Evolutionary conservation across 2,888 invertebrate genomes (phyloP), one percentile per base, ranked within the genome.

Genomic region (Schizaphis graminum): DNA sequence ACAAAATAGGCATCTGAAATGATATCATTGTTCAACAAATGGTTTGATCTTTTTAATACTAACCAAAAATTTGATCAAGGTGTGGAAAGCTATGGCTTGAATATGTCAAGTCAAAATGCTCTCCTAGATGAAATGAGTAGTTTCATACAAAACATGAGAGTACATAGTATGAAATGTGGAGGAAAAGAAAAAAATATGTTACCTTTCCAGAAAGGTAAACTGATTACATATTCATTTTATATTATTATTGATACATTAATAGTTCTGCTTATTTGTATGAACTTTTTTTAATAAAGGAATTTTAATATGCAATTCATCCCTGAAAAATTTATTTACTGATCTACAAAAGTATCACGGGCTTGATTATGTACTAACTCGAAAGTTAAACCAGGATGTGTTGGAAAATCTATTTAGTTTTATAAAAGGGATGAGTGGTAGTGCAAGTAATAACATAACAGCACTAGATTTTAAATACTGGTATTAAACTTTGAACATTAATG

Each of bases 381-480:
- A 28, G 0, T 28, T 86, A 2, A 86, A 86, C 4, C 86, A 86
- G 49, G 86, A 86, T 8, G 47, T 86, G 2, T 8, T 86, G 11
- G 86, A 86, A 86, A 28, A 86, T 49, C 26, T 86, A 11, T 86
- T 86, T 28, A 86, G 47, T 28, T 49, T 35, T 77, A 16, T 77
- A 1, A 77, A 77, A 77, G 16, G 77, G 16, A 77, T 67, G 67
- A n/a, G 28, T n/a, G n/a, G n/a, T 11, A 28, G 16, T 35, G 35
- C 77, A 13, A 77, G 77, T 77, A 10, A 13, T 77, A 77, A 41
- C n/a, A 77, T 77, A 35, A 77, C 77, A 35, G 77, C 77, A 77
- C 77, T 77, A n/a, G 77, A 35, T 13, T 77, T 77, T 77, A 77
- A 77, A 77, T 77, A 77, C 35, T 77, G 77, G 77, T 77, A 77